Conservation (phyloP, 2,888 invertebrate genomes). For the Dolichomitus sp. region DNA sequence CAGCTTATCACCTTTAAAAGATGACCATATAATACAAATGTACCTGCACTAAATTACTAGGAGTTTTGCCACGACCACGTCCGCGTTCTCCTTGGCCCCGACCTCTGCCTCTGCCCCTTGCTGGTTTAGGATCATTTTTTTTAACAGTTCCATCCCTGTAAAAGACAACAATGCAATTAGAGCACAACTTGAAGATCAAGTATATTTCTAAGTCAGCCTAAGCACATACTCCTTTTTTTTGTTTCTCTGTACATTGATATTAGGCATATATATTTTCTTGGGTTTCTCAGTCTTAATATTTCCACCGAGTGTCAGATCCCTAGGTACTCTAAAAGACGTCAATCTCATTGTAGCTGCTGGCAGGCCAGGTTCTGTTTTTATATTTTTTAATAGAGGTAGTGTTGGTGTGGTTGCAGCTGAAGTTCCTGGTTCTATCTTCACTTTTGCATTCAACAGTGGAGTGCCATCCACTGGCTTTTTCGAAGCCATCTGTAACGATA, state of each 20-base stretch:
- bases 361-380: slow-evolving; percentile 80
- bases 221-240: slow-evolving; percentile 82
- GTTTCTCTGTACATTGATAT: slow-evolving; percentile 83
- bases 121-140: slow-evolving; percentile 71
- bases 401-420: slow-evolving; percentile 69
- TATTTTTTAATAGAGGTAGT: slow-evolving; percentile 68
- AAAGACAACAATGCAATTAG: slow-evolving; percentile 1
- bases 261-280: slow-evolving; percentile 82
- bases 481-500: slow-evolving; percentile 66
- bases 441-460: slow-evolving; percentile 62
- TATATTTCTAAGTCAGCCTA: neutral
- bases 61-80: slow-evolving; percentile 74
- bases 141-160: slow-evolving; percentile 52
- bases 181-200: neutral
- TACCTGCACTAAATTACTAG: slow-evolving; percentile 79
- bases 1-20: neutral
- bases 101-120: slow-evolving; percentile 70
- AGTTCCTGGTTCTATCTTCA: slow-evolving; percentile 78
- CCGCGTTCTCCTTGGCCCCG: slow-evolving; percentile 75
- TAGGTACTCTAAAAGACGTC: slow-evolving; percentile 82
- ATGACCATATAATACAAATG: neutral
- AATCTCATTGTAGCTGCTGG: slow-evolving; percentile 75
- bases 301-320: slow-evolving; percentile 84
- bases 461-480: slow-evolving; percentile 57
- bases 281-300: slow-evolving; percentile 80